Evolutionary conservation across 1,140 invertebrate species (phyloP).

Genomic region (Heliconius himera): DNA sequence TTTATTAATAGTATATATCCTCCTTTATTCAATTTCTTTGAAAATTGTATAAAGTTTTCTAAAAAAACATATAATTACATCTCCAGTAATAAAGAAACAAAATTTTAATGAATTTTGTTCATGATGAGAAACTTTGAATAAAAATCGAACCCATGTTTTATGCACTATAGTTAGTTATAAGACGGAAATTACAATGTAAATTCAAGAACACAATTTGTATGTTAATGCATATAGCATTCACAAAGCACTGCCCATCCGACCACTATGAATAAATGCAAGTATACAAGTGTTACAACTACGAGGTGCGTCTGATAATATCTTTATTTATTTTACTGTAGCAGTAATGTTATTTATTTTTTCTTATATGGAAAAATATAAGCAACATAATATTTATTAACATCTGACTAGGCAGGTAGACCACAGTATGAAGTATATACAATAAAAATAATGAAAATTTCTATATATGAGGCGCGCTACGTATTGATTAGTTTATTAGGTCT

Average conservation of each 20-base stretch:
- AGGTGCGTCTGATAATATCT: neutral
- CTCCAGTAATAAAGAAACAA: too few relatives aligned
- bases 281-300: constrained; percentile 5
- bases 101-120: neutral
- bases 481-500: too few relatives aligned
- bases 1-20: too few relatives aligned
- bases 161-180: constrained; percentile 16
- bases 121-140: neutral
- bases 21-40: too few relatives aligned
- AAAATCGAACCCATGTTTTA: constrained; percentile 15
- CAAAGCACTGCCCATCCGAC: constrained; percentile 21
- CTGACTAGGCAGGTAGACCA: too few relatives aligned
- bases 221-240: constrained; percentile 23
- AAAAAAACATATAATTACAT: too few relatives aligned
- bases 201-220: constrained; percentile 26
- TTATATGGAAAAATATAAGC: too few relatives aligned
- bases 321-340: neutral
- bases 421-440: too few relatives aligned
- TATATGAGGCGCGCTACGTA: too few relatives aligned
- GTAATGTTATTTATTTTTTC: neutral
- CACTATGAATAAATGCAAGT: constrained; percentile 23
- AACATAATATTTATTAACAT: too few relatives aligned
- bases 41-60: too few relatives aligned
- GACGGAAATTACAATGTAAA: constrained; percentile 28
- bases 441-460: too few relatives aligned